phyloP scores from a whole-genome alignment of 2,797 vertebrate genomes.

The Myotis pilosus region DNA sequence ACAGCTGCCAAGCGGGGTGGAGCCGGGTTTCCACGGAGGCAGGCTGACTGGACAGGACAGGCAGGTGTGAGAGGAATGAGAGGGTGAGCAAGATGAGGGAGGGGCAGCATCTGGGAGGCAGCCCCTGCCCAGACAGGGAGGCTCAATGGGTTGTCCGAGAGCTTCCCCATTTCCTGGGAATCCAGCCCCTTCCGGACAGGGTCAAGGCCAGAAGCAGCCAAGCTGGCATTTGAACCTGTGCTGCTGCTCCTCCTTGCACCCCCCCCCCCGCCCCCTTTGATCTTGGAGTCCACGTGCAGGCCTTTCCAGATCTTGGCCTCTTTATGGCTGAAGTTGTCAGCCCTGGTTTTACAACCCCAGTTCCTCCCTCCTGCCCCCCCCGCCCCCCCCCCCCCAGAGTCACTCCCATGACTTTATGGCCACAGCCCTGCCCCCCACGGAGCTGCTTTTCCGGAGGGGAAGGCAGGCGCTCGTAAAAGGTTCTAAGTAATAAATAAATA shows the following conservation, averaged over 20 bases:
- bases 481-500: neutral
- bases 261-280: neutral
- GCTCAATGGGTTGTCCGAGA: fast-evolving
- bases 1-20: neutral
- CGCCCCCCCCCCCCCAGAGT: neutral
- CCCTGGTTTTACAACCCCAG: neutral
- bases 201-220: neutral
- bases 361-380: neutral
- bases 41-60: neutral
- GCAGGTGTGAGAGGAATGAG: neutral
- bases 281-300: neutral
- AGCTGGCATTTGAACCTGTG: neutral
- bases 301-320: neutral
- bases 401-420: neutral
- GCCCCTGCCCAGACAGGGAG: neutral
- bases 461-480: neutral
- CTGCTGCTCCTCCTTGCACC: neutral
- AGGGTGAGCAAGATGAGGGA: neutral
- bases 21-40: neutral
- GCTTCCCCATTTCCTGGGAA: fast-evolving
- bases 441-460: neutral
- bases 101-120: too few relatives aligned
- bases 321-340: neutral
- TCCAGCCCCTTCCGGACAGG: neutral
- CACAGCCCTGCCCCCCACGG: neutral